A percentile compares a stretch with the other conserved stretches of the same genome.
These are phyloP conservation scores for Anguilla marmorata DNA, from an alignment of 2,797 vertebrate species.

Conservation along the genomic window DNA sequence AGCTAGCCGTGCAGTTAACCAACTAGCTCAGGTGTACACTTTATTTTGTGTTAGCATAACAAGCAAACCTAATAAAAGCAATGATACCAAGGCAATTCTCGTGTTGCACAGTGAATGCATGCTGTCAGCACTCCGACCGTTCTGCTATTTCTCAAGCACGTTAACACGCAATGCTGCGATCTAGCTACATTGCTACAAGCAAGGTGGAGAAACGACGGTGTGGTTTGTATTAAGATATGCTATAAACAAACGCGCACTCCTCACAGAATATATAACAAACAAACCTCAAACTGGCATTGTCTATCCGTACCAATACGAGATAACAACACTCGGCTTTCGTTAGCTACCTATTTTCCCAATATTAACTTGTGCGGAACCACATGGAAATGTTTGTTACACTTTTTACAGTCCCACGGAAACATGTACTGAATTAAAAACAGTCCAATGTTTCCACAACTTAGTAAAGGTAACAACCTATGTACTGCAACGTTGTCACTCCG, in stretches of 20 bases:
- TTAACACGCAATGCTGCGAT: neutral
- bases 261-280: neutral
- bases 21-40: neutral
- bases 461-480: neutral
- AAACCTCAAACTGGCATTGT: neutral
- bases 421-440: neutral
- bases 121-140: neutral
- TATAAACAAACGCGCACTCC: neutral
- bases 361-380: neutral
- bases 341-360: neutral
- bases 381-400: slow-evolving; percentile 7
- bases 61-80: neutral
- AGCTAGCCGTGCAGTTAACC: neutral
- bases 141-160: neutral
- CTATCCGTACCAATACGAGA: neutral
- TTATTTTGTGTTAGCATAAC: neutral
- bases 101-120: neutral
- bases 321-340: neutral
- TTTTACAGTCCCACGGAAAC: neutral
- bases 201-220: neutral
- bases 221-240: neutral
- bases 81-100: too few species aligned
- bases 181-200: neutral
- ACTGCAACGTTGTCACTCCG: neutral
- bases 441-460: neutral